Evolutionary conservation across 2,797 vertebrate species (phyloP), one percentile per base, ranked within the genome.

Genomic region (Chrosomus eos): DNA sequence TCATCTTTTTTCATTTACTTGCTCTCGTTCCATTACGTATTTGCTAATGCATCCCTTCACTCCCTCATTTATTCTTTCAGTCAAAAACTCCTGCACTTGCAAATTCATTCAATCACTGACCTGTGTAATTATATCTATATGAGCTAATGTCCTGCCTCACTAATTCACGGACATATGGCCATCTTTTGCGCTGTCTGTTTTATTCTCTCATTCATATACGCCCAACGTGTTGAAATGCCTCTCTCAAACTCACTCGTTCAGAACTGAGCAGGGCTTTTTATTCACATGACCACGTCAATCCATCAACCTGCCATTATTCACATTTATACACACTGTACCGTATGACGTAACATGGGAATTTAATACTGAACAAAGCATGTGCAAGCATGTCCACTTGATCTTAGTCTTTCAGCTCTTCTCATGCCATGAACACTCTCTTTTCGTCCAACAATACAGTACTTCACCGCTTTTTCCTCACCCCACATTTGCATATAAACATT

Each of bases 401-500:
- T 60, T 80, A 82, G 77, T 38, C 53, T 71, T 81, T 79, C 67
- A 55, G 79, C 31, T 75, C 51, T 48, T 73, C 67, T 75, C 13
- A 18, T 80, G 48, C 80, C 60, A 68, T 70, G 21, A 64, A 21
- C 31, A 58, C 77, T 62, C 18, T 40, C 64, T 23, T 40, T 43
- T 66, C 58, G 33, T 45, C 72, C 48, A 73, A 85, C 60, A 83
- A 79, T 73, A 80, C 45, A 66, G 7, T 71, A 38, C 48, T 45
- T 83, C 14, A 68, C 68, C 43, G 55, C 43, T 84, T 85, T 81
- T 87, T 87, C 67, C 48, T 13, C 16, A 64, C 7, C n/a, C 28
- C 64, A 75, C 48, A 80, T 91, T 90, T 90, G 79, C 89, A 87
- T 90, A 81, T 68, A 85, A 85, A 85, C 58, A 87, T 77, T 86